phyloP scores from a whole-genome alignment of 2,888 invertebrate genomes.

The Mythimna impura region DNA sequence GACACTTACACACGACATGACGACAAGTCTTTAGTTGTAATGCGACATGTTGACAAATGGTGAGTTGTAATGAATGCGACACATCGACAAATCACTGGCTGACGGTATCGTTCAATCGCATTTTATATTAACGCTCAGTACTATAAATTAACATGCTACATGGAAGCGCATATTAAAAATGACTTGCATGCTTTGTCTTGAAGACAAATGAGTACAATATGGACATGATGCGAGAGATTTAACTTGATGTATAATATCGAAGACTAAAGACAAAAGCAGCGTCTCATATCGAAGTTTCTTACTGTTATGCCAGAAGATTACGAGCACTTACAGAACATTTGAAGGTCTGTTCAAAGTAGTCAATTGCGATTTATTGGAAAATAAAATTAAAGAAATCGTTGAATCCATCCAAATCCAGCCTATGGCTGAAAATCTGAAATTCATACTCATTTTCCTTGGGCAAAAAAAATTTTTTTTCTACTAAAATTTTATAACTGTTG shows the following conservation, averaged over 20 bases:
- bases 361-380: not conserved
- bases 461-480: constrained; percentile 14
- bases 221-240: constrained; percentile 13
- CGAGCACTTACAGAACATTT: not conserved
- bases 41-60: constrained; percentile 23
- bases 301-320: not conserved
- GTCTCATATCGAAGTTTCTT: not conserved
- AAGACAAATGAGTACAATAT: constrained; percentile 30
- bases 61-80: constrained; percentile 9
- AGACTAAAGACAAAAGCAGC: not conserved
- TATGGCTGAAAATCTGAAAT: constrained; percentile 7
- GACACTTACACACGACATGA: constrained; percentile 27
- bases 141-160: constrained; percentile 48
- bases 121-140: constrained; percentile 33
- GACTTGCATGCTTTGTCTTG: constrained; percentile 12
- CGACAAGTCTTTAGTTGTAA: constrained; percentile 30
- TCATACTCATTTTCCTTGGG: constrained; percentile 11
- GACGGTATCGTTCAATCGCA: constrained; percentile 54
- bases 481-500: constrained; percentile 5
- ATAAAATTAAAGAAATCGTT: not conserved
- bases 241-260: constrained; percentile 21
- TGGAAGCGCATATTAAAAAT: constrained; percentile 41
- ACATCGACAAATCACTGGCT: constrained; percentile 25
- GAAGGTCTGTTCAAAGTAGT: too few species aligned
- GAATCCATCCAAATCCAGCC: not conserved